A percentile compares a stretch with the other conserved stretches of the same genome.
These are phyloP conservation scores for Collichthys lucidus DNA, from an alignment of 2,113 vertebrate genomes.

Conservation along the genomic window DNA sequence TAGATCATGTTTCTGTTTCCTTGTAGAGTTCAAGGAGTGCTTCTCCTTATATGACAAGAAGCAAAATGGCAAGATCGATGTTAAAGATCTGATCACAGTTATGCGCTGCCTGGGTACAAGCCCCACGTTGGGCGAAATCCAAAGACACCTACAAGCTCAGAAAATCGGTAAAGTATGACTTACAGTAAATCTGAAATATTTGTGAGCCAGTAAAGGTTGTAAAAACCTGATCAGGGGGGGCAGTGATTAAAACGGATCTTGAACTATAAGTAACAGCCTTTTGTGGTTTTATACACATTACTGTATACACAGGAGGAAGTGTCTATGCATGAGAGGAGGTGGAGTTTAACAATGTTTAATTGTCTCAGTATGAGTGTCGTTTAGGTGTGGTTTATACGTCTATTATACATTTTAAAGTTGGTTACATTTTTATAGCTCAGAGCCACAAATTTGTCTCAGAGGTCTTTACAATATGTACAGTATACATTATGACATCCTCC, in stretches of 20 bases:
- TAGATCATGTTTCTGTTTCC: not conserved
- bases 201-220: not conserved
- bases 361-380: too few relatives aligned
- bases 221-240: not conserved
- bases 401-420: not conserved
- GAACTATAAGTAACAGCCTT: not conserved
- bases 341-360: not conserved
- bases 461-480: not conserved
- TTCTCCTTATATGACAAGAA: conserved; percentile 97
- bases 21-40: conserved; percentile 95
- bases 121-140: conserved; percentile 88
- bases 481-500: not conserved
- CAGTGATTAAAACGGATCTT: not conserved
- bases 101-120: conserved; percentile 94
- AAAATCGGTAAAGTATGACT: conserved; percentile 85
- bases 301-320: not conserved
- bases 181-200: not conserved
- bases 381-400: too few relatives aligned
- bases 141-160: conserved; percentile 90
- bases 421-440: not conserved
- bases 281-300: not conserved
- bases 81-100: conserved; percentile 89
- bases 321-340: not conserved
- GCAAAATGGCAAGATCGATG: conserved; percentile 90
- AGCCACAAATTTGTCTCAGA: not conserved